These are phyloP conservation scores for Drosophila melanica DNA, from an alignment of 1,140 invertebrate genomes.

Conservation along the genomic window DNA sequence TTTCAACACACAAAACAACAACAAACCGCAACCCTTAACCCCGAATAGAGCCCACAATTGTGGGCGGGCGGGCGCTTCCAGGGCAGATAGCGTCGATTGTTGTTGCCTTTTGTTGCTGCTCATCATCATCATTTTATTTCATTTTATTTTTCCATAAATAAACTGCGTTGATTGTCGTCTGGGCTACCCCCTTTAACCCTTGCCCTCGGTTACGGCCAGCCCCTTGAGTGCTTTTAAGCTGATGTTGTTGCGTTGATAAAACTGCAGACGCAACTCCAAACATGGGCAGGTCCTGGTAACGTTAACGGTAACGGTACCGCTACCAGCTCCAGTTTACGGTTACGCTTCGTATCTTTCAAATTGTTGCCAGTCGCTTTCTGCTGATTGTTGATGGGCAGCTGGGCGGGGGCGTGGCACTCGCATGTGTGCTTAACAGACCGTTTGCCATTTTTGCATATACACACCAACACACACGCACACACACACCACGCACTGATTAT, in stretches of 20 bases:
- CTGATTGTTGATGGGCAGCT: slow-evolving; percentile 69
- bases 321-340: slow-evolving; percentile 50
- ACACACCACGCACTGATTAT: slow-evolving; percentile 64
- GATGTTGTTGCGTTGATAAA: slow-evolving; percentile 80
- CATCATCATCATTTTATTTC: slow-evolving; percentile 82
- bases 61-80: slow-evolving; percentile 23
- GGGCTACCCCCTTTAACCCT: slow-evolving; percentile 58
- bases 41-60: slow-evolving; percentile 5
- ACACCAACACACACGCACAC: slow-evolving; percentile 39
- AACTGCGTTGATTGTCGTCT: slow-evolving; percentile 81
- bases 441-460: slow-evolving; percentile 78
- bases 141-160: slow-evolving; percentile 83
- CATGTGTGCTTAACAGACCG: slow-evolving; percentile 81
- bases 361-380: slow-evolving; percentile 66
- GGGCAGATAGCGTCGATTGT: slow-evolving; percentile 51
- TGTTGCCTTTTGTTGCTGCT: slow-evolving; percentile 53
- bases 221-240: slow-evolving; percentile 81
- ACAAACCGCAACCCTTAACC: slow-evolving; percentile 70
- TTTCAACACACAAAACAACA: slow-evolving; percentile 24
- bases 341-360: slow-evolving; percentile 79
- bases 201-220: slow-evolving; percentile 43
- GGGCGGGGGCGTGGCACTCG: slow-evolving; percentile 57
- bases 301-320: slow-evolving; percentile 2
- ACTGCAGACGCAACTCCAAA: slow-evolving; percentile 78
- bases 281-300: slow-evolving; percentile 54